Conservation (phyloP, 2,888 invertebrate species). For the Drosophila nr. perissopoda region DNA sequence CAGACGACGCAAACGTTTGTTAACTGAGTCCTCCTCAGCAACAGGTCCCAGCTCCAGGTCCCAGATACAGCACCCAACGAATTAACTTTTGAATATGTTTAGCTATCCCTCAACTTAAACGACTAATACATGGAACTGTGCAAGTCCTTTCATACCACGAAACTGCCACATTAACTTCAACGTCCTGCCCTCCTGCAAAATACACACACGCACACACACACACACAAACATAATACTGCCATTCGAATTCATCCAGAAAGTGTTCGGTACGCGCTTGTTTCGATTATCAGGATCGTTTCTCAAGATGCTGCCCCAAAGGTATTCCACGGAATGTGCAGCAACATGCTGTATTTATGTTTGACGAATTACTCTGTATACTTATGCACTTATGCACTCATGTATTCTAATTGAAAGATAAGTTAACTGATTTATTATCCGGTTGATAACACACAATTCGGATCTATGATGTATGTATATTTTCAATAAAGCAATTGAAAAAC, state of each 20-base stretch:
- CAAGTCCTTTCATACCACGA: constrained; percentile 48
- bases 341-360: constrained; percentile 27
- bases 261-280: constrained; percentile 10
- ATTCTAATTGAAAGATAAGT: constrained; percentile 66
- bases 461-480: constrained; percentile 51
- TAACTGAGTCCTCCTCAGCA: constrained; percentile 50
- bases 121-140: constrained; percentile 37
- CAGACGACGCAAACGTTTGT: constrained; percentile 50
- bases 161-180: constrained; percentile 63
- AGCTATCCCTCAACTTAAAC: constrained; percentile 23
- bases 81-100: constrained; percentile 16
- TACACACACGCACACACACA: constrained; percentile 14
- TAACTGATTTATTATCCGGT: constrained; percentile 64
- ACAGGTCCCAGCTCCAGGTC: constrained; percentile 27
- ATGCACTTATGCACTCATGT: constrained; percentile 44
- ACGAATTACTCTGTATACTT: constrained; percentile 12
- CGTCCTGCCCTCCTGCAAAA: constrained; percentile 29
- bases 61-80: constrained; percentile 31
- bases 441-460: constrained; percentile 41
- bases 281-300: constrained; percentile 20
- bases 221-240: constrained; percentile 57
- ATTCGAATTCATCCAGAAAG: constrained; percentile 26
- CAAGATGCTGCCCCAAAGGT: constrained; percentile 8
- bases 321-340: constrained; percentile 20
- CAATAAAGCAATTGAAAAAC: constrained; percentile 52